A percentile compares a stretch with the other conserved stretches of the same genome.
phyloP scores from a whole-genome alignment of 2,113 vertebrate species.

The Esox niger region DNA sequence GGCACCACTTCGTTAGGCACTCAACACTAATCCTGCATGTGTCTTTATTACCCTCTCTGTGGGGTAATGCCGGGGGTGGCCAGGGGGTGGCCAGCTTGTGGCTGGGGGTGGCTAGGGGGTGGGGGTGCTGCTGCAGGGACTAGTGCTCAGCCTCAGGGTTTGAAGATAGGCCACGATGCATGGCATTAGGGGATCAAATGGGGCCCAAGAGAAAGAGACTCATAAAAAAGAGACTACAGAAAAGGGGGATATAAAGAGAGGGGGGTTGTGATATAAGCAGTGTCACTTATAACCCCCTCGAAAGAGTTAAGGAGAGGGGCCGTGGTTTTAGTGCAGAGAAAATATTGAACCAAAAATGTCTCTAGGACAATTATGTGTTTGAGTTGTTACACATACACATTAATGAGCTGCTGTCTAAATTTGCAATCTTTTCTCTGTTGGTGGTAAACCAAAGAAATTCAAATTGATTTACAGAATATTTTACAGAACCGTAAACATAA shows the following conservation, averaged over 20 bases:
- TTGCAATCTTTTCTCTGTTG: slow-evolving; percentile 52
- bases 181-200: slow-evolving; percentile 65
- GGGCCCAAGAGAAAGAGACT: slow-evolving; percentile 46
- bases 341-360: slow-evolving; percentile 64
- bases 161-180: slow-evolving; percentile 70
- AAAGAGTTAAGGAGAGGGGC: not conserved
- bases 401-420: slow-evolving; percentile 54
- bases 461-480: slow-evolving; percentile 53
- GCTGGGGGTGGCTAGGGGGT: slow-evolving; percentile 34
- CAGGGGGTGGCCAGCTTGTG: slow-evolving; percentile 37
- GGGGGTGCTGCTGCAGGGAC: slow-evolving; percentile 59
- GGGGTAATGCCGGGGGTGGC: slow-evolving; percentile 37
- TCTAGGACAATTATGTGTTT: slow-evolving; percentile 61
- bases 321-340: slow-evolving; percentile 48
- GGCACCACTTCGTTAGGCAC: slow-evolving; percentile 71
- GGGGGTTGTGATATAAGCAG: slow-evolving; percentile 25
- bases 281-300: not conserved
- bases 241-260: slow-evolving; percentile 42
- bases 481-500: not conserved
- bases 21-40: slow-evolving; percentile 72
- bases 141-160: slow-evolving; percentile 64
- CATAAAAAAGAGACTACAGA: slow-evolving; percentile 5
- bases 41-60: slow-evolving; percentile 69
- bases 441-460: slow-evolving; percentile 54
- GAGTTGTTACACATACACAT: slow-evolving; percentile 62